Evolutionary conservation across 2,113 vertebrate genomes (phyloP).

Genomic region (Neogale vison): DNA sequence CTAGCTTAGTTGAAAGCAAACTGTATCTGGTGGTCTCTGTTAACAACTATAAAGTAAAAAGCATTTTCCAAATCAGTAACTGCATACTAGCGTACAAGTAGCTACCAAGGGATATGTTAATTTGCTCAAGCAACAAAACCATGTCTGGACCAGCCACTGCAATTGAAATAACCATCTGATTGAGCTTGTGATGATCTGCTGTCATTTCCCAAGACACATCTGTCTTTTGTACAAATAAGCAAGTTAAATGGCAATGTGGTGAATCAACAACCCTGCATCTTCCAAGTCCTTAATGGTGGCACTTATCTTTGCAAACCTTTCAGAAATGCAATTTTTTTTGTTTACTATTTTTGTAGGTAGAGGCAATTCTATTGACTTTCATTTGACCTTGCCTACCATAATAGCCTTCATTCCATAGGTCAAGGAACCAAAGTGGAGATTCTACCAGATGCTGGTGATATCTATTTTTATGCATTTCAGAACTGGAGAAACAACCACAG

Average conservation of each 20-base stretch:
- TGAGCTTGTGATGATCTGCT: not conserved
- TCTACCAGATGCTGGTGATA: not conserved
- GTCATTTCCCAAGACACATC: not conserved
- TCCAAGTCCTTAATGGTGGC: not conserved
- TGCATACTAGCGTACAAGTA: not conserved
- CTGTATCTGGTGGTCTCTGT: not conserved
- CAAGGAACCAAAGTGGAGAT: not conserved
- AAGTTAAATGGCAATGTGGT: not conserved
- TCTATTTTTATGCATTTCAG: not conserved
- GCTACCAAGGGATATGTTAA: not conserved
- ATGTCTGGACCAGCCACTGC: not conserved
- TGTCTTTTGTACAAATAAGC: not conserved
- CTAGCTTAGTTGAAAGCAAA: not conserved
- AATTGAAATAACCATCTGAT: not conserved
- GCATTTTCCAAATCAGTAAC: not conserved
- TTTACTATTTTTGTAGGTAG: not conserved
- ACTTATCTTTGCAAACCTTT: not conserved
- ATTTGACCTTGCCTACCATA: not conserved
- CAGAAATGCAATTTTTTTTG: not conserved
- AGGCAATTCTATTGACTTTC: not conserved
- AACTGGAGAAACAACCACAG: not conserved
- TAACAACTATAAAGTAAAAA: not conserved
- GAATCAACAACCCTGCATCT: not conserved
- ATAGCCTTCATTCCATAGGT: not conserved
- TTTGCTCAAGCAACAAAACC: not conserved